Evolutionary conservation across 1,140 invertebrate species (phyloP).

Genomic region (Lepidotrigona ventralis): DNA sequence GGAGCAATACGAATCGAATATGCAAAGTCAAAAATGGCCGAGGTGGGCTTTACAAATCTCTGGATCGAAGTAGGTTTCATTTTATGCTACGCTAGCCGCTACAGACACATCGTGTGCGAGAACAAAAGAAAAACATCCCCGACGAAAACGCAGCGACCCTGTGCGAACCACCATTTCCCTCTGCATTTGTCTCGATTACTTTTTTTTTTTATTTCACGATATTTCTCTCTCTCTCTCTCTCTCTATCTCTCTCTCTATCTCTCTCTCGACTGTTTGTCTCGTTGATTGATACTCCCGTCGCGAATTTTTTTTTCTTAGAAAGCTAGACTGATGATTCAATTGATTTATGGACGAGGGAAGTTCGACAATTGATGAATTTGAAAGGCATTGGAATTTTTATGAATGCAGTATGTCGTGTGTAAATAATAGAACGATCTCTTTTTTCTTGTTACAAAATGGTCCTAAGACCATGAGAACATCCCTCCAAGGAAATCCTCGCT

Average conservation of each 20-base stretch:
- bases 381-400: too few relatives aligned
- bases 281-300: not conserved
- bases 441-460: too few relatives aligned
- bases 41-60: constrained; percentile 83
- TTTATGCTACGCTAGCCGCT: constrained; percentile 69
- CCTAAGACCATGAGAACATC: too few relatives aligned
- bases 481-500: too few relatives aligned
- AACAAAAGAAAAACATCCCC: not conserved
- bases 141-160: constrained; percentile 51
- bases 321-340: too few relatives aligned
- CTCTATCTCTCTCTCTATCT: not conserved
- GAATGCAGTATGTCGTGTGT: too few relatives aligned
- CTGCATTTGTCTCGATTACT: not conserved
- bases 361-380: too few relatives aligned
- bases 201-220: not conserved
- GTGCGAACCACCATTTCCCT: not conserved
- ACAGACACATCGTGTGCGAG: constrained; percentile 9
- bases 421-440: too few relatives aligned
- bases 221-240: too few relatives aligned
- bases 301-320: not conserved
- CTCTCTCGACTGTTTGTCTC: not conserved
- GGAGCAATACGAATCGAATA: constrained; percentile 98
- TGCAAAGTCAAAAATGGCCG: constrained; percentile 98
- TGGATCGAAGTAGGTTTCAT: constrained; percentile 80
- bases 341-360: too few relatives aligned